These are phyloP conservation scores for Dipodomys ordii DNA, from an alignment of 2,113 vertebrate species.

Conservation along the genomic window DNA sequence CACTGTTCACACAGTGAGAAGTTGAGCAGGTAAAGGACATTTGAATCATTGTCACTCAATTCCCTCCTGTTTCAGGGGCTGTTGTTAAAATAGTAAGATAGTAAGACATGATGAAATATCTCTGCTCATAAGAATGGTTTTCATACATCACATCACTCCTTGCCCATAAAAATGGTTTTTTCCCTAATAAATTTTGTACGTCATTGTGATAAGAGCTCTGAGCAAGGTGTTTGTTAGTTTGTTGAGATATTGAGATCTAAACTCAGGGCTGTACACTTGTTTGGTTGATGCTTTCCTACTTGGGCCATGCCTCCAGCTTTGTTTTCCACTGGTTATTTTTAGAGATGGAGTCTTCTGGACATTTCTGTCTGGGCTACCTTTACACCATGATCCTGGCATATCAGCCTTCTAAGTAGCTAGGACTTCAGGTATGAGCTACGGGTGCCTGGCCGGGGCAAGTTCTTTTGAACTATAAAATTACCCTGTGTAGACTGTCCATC, in stretches of 20 bases:
- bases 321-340: too few relatives aligned
- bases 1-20: background rate
- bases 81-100: background rate
- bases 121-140: background rate
- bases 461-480: background rate
- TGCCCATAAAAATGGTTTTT: background rate
- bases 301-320: too few relatives aligned
- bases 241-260: too few relatives aligned
- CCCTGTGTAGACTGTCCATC: background rate
- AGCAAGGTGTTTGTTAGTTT: too few relatives aligned
- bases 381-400: too few relatives aligned
- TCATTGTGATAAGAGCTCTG: background rate
- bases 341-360: too few relatives aligned
- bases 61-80: background rate
- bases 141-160: background rate
- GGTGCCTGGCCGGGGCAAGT: background rate
- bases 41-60: fast-evolving
- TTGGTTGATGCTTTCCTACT: too few relatives aligned
- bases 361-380: too few relatives aligned
- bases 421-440: too few relatives aligned
- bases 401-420: too few relatives aligned
- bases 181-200: background rate
- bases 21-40: too few relatives aligned
- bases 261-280: too few relatives aligned
- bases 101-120: background rate